These are phyloP conservation scores for Megalops cyprinoides DNA, from an alignment of 2,797 vertebrate genomes.

Conservation along the genomic window DNA sequence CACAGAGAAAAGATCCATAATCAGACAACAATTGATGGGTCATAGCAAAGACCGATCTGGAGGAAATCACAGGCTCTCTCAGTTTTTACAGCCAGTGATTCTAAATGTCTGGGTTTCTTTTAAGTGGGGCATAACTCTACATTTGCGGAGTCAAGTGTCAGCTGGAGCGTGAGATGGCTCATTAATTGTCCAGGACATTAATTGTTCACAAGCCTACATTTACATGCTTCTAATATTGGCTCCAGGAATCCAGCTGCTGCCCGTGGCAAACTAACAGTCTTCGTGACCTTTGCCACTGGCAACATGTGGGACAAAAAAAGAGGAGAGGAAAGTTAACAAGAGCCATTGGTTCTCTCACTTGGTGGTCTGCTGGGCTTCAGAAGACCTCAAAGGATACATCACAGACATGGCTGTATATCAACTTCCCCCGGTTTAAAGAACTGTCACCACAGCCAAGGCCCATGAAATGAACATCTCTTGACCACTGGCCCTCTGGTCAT, in stretches of 20 bases:
- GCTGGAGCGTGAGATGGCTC: background rate
- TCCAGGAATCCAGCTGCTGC: constrained; percentile 4
- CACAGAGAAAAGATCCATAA: constrained; percentile 13
- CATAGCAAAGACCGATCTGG: background rate
- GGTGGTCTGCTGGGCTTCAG: background rate
- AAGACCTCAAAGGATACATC: constrained; percentile 7
- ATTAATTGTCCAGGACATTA: background rate
- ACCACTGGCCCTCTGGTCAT: constrained; percentile 13
- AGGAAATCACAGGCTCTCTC: background rate
- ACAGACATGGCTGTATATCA: constrained; percentile 10
- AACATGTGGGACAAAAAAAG: background rate
- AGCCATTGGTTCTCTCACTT: constrained; percentile 4
- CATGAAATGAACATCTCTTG: background rate
- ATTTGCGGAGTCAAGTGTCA: background rate
- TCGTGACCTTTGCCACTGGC: background rate
- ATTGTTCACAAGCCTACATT: background rate
- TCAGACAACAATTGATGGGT: background rate
- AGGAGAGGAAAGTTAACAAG: background rate
- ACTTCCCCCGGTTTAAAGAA: background rate
- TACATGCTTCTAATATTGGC: constrained; percentile 3
- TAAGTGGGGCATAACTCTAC: background rate
- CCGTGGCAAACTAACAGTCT: background rate
- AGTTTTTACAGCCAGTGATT: background rate
- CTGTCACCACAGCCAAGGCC: background rate
- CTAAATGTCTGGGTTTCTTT: constrained; percentile 9